A percentile compares a stretch with the other conserved stretches of the same genome.
These are phyloP conservation scores for Buteo buteo DNA, from an alignment of 2,113 vertebrate species.

Conservation along the genomic window DNA sequence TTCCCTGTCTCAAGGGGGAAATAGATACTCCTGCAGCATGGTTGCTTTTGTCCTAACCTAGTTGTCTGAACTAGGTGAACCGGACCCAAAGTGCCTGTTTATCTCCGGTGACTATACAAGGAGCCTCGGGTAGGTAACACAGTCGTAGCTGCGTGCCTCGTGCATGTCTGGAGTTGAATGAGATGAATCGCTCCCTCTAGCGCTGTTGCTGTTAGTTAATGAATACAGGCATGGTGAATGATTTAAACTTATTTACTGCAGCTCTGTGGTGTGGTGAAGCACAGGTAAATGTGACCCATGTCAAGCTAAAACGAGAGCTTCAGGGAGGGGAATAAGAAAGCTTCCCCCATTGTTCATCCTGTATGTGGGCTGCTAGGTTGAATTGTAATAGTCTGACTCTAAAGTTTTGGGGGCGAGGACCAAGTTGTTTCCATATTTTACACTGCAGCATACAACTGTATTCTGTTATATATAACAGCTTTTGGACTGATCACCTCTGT, in stretches of 20 bases:
- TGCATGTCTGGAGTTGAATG: not conserved
- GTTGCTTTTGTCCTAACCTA: not conserved
- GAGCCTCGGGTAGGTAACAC: rapidly evolving
- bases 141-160: rapidly evolving
- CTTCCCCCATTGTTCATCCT: not conserved
- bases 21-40: not conserved
- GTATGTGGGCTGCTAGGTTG: not conserved
- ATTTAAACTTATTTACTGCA: not conserved
- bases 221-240: not conserved
- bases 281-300: not conserved
- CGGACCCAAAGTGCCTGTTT: not conserved
- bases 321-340: not conserved
- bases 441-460: not conserved
- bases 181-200: not conserved
- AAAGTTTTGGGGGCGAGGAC: not conserved
- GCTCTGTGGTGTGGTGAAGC: not conserved
- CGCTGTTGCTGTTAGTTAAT: not conserved
- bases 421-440: not conserved
- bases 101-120: not conserved
- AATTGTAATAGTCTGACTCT: not conserved
- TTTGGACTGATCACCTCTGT: not conserved
- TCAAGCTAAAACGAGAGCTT: not conserved
- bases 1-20: not conserved
- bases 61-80: not conserved
- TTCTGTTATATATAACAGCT: not conserved